Evolutionary conservation across 2,888 invertebrate genomes (phyloP), one percentile per base, ranked within the genome.

Genomic region (Aethes cnicana): DNA sequence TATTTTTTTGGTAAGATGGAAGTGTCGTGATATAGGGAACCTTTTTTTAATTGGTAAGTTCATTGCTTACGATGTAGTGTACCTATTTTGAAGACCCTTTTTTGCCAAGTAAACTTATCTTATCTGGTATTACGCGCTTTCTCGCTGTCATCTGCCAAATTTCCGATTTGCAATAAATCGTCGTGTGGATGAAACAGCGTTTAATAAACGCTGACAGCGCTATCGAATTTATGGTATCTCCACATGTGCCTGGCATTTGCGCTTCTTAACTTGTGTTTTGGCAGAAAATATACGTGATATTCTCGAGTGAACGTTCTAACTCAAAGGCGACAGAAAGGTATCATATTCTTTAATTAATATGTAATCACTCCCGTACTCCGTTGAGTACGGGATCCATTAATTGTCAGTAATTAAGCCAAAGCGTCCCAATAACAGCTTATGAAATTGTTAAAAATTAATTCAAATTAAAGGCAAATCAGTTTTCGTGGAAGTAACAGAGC

Each of bases 401-500:
- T 21, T 23, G 16, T 16, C 8, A 20, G 21, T 42, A 42, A 58
- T 48, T 48, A 50, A 33, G 44, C 26, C 25, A 52, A 32, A 53
- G 25, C 23, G 48, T n/a, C 28, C 53, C 32, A 36, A 57, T 62
- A 59, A 55, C 57, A 52, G 44, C 54, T 65, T 61, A 58, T 21
- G 53, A 63, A 59, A 59, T 61, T 54, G 43, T 58, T 48, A 56
- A 58, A 63, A 68, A 72, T 69, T 68, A 66, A 62, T 62, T 66
- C 63, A 53, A 43, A 56, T 62, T 59, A 67, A 64, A n/a, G n/a
- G n/a, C 63, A 72, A 80, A 77, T 74, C 71, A 77, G 74, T 77
- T 73, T 64, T 58, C 56, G 52, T 58, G 55, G 56, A 66, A 70
- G 63, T 68, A 64, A 66, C 61, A 56, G 63, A 58, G 61, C 58